Conservation (phyloP, 1,140 invertebrate species). For the Bombus vancouverensis region DNA sequence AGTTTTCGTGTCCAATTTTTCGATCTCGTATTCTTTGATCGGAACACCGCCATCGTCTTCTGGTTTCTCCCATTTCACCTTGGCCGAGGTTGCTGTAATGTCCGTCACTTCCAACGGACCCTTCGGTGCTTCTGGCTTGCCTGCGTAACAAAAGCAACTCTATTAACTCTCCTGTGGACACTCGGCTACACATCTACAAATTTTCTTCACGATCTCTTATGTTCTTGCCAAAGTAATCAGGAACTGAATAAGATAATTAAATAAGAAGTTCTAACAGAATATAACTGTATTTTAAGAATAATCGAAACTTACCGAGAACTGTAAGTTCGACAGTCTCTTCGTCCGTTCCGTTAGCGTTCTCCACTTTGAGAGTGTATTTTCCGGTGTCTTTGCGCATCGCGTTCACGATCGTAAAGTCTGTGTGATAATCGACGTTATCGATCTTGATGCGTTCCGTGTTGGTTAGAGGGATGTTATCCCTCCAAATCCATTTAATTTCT, state of each 20-base stretch:
- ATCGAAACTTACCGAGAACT: conserved; percentile 88
- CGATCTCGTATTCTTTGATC: conserved; percentile 96
- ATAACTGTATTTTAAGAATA: background rate
- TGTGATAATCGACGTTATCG: conserved; percentile 95
- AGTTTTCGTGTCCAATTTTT: conserved; percentile 95
- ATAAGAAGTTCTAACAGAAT: background rate
- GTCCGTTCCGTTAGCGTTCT: conserved; percentile 95
- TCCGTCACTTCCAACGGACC: conserved; percentile 95
- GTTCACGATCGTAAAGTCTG: conserved; percentile 92
- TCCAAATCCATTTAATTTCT: conserved; percentile 92
- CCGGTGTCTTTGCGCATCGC: conserved; percentile 94
- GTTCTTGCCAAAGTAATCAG: no score
- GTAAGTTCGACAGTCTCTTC: conserved; percentile 94
- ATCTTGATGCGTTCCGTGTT: conserved; percentile 94
- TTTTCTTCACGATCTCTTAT: background rate
- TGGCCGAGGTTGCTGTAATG: conserved; percentile 93
- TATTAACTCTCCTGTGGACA: background rate
- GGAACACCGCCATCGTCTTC: conserved; percentile 96
- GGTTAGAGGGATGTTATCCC: conserved; percentile 91
- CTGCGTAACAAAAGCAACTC: conserved; percentile 68
- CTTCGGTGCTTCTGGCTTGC: conserved; percentile 91
- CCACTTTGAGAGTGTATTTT: conserved; percentile 93
- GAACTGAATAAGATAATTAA: no score
- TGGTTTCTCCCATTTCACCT: conserved; percentile 94
- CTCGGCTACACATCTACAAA: background rate